Evolutionary conservation across 2,888 invertebrate genomes (phyloP).

Genomic region (Drosophila planitibia): DNA sequence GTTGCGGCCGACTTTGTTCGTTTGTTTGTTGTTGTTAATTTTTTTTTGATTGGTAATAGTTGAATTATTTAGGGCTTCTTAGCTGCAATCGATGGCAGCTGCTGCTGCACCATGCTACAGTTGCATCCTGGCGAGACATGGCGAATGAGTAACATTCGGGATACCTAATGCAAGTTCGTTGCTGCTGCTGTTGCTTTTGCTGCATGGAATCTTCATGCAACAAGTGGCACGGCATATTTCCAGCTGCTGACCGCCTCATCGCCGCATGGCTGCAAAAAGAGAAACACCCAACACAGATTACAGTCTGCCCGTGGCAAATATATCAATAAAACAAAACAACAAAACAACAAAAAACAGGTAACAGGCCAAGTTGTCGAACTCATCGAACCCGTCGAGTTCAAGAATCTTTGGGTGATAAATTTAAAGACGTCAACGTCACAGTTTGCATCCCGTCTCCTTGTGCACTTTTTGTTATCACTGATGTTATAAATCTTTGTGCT

Average conservation of each 20-base stretch:
- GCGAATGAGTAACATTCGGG: slow-evolving; percentile 57
- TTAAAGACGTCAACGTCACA: neutral
- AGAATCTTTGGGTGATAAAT: neutral
- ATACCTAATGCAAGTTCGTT: slow-evolving; percentile 61
- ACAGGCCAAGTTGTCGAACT: neutral
- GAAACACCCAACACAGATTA: slow-evolving; percentile 24
- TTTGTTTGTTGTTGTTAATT: slow-evolving; percentile 13
- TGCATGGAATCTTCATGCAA: slow-evolving; percentile 49
- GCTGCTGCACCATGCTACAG: slow-evolving; percentile 50
- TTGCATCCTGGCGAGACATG: slow-evolving; percentile 58
- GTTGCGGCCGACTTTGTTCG: slow-evolving; percentile 46
- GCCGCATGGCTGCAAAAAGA: slow-evolving; percentile 49
- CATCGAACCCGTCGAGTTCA: neutral
- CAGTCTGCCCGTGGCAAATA: neutral
- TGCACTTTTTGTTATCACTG: neutral
- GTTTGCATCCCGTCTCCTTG: neutral
- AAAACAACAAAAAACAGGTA: neutral
- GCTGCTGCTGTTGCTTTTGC: slow-evolving; percentile 31
- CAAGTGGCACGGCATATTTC: slow-evolving; percentile 66
- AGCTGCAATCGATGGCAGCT: slow-evolving; percentile 32
- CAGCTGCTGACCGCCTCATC: slow-evolving; percentile 55
- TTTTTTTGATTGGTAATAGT: slow-evolving; percentile 16
- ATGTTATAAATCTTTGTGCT: neutral
- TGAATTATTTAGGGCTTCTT: slow-evolving; percentile 36
- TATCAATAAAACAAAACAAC: neutral